These are phyloP conservation scores for Dermochelys coriacea DNA, from an alignment of 2,797 vertebrate species.

Conservation along the genomic window DNA sequence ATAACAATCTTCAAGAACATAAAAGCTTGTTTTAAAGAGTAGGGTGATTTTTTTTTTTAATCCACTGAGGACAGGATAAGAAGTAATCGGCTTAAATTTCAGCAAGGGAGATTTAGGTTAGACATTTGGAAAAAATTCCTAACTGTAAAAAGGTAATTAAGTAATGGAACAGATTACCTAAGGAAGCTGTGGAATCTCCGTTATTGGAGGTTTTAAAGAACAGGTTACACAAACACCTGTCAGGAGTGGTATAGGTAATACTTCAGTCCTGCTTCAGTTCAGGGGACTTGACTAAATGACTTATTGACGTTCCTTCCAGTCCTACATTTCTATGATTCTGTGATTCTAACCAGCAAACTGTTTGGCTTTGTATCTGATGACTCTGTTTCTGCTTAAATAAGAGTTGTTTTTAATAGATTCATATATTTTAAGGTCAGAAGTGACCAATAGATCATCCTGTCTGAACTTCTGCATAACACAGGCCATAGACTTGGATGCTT, in stretches of 20 bases:
- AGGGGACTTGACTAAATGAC: not conserved
- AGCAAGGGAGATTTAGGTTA: not conserved
- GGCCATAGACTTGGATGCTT: not conserved
- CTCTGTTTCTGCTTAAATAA: conserved; percentile 1
- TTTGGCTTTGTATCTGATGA: conserved; percentile 20
- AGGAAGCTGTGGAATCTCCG: not conserved
- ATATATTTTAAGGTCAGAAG: conserved; percentile 12
- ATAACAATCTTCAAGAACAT: not conserved
- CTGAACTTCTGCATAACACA: not conserved
- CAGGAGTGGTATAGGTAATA: not conserved
- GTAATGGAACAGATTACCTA: not conserved
- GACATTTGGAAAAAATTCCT: not conserved
- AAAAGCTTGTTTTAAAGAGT: not conserved
- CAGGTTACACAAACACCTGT: not conserved
- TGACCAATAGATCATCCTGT: not conserved
- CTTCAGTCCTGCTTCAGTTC: not conserved
- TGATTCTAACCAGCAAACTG: not conserved
- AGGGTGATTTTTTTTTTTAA: no score
- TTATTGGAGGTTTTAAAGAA: not conserved
- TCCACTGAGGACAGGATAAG: not conserved
- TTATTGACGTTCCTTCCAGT: not conserved
- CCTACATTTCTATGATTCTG: not conserved
- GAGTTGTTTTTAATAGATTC: not conserved
- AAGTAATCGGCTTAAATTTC: not conserved
- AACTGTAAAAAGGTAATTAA: not conserved